Percentiles rank a stretch among this genome's conserved stretches.
Conservation (phyloP, 2,113 vertebrate species). For the Phalacrocorax brasilianus region DNA sequence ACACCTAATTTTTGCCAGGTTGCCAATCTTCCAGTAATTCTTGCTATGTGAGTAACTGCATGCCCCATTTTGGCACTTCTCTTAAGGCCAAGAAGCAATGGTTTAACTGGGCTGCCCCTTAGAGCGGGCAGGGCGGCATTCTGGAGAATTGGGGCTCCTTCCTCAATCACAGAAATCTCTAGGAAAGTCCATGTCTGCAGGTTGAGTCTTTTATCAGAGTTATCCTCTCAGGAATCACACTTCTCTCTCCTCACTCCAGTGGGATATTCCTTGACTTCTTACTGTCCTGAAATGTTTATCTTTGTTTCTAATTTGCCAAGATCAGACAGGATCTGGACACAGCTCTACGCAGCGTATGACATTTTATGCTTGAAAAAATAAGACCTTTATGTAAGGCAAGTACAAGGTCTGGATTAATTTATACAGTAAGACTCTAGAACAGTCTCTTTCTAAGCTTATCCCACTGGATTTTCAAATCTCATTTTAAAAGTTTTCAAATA, state of each 20-base stretch:
- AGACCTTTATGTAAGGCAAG: not conserved
- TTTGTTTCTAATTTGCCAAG: not conserved
- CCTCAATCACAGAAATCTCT: not conserved
- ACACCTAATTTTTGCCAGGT: not conserved
- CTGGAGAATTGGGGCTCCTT: not conserved
- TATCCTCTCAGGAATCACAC: not conserved
- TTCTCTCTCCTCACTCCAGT: not conserved
- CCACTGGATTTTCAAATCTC: not conserved
- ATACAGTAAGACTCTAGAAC: not conserved
- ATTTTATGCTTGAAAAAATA: not conserved
- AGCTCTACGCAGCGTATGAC: not conserved
- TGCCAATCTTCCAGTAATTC: not conserved
- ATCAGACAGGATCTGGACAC: not conserved
- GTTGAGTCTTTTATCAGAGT: not conserved
- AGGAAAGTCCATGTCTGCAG: not conserved
- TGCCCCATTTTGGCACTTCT: not conserved
- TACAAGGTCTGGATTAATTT: not conserved
- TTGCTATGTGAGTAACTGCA: accelerated
- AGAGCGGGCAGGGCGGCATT: accelerated
- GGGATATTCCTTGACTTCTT: not conserved
- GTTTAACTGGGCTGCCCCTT: not conserved
- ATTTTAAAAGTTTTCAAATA: not conserved
- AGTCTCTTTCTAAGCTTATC: not conserved
- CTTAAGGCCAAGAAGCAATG: not conserved
- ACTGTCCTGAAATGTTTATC: not conserved